Evolutionary conservation across 2,888 invertebrate genomes (phyloP), one percentile per base, ranked within the genome.

Genomic region (Pollenia labialis): DNA sequence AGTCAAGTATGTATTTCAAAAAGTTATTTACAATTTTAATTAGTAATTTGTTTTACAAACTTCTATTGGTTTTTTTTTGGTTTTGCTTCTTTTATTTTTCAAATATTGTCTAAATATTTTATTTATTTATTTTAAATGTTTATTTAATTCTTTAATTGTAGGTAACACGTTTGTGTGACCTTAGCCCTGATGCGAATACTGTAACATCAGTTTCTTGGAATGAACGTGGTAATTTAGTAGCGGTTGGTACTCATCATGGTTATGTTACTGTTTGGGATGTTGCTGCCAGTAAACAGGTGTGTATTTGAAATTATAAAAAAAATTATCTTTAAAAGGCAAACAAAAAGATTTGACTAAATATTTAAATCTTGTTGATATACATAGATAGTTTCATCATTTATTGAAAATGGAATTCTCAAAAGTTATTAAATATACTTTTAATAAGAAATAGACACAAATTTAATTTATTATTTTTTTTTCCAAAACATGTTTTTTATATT

Each of bases 141-240:
- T 44, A 75, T 64, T 72, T 62, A 79, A 50, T 42, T 80, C 77
- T 72, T 58, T 72, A 68, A n/a, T 74, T 80, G 48, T 80, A 95
- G 95, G 98, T 99, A 88, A 98, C 98, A 42, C 95, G 99, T 91
- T 94, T 99, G 52, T 99, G 99, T 94, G 99, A 99, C 94, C 94
- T 99, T 85, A 97, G 97, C 9, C 95, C 96, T 54, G 98, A 99
- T 93, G 97, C 97, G 46, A 99, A 99, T 93, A 97, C 97, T 9
- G 99, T 99, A 50, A 99, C 99, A 6, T 99, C 99, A 1, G 99
- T 99, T 32, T 98, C 99, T 69, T 99, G 99, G 99, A 98, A 98
- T 92, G 99, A 99, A 92, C 95, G 99, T 89, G 99, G 99, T 14
- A 98, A 98, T 92, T 94, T 97, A 62, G 98, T 99, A 7, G 99